A percentile compares a stretch with the other conserved stretches of the same genome.
phyloP scores from a whole-genome alignment of 2,113 vertebrate genomes.

The Microcebus lehilahytsara region DNA sequence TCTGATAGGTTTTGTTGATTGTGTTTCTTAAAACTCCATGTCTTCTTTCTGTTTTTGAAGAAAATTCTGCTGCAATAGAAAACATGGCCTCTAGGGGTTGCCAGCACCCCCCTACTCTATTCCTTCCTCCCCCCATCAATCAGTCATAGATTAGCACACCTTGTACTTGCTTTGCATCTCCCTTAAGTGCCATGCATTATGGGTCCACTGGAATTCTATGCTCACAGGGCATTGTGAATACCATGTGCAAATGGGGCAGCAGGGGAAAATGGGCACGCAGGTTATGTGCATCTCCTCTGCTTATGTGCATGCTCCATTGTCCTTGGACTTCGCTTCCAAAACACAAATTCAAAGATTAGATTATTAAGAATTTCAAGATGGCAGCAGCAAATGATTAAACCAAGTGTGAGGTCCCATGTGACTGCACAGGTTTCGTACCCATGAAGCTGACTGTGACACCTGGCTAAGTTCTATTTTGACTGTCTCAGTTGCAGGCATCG shows the following conservation, averaged over 20 bases:
- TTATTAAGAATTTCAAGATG: slow-evolving; percentile 13
- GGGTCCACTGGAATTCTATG: neutral
- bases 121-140: neutral
- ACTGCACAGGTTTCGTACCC: neutral
- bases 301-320: neutral
- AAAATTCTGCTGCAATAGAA: neutral
- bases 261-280: accelerated
- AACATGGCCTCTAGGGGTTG: neutral
- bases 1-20: neutral
- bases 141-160: neutral
- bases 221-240: neutral
- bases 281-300: neutral
- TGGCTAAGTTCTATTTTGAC: neutral
- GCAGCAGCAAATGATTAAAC: neutral
- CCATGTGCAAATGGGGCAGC: neutral
- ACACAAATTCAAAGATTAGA: neutral
- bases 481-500: neutral
- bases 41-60: neutral
- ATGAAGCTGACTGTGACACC: neutral
- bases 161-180: neutral
- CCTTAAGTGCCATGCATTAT: neutral
- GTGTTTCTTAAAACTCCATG: neutral
- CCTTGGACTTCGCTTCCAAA: neutral
- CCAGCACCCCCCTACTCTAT: no score
- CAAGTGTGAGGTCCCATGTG: neutral